Base-by-base conservation (phyloP, 53 echinoderm and acorn worm species). In the Antedon mediterranea region DNA sequence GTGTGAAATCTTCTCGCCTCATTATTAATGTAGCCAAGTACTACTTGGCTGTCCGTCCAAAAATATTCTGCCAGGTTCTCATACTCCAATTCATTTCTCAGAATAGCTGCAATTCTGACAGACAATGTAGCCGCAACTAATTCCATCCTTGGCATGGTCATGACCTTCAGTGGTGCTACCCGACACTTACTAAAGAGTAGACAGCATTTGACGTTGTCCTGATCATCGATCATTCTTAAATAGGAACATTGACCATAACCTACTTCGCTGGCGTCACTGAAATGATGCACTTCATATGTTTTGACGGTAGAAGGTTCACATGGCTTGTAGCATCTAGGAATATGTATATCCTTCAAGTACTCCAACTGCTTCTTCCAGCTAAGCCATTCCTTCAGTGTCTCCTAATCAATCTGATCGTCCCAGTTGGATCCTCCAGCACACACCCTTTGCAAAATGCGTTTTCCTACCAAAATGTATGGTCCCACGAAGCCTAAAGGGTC, bases 1-100 rank as follows among this genome's bases (percentile, higher is more conserved):
- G 74, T 78, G 30, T 87, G 87, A 43, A 83, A 87, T 71, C 87
- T 71, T 76, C 83, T 71, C 28, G 71, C 75, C 4, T 79, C 80
- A 73, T 83, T 87, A 0, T 44, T 72, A 20, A 87, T 81, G 28
- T 87, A 87, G 70, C 79, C 71, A 44, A 78, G 28, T 7, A 83
- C 87, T 30, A 87, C 79, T 41, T 73, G 6, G 2, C 77, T 77
- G 31, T 87, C 87, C 28, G 87, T 82, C 86, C 86, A 86, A 74
- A 86, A 86, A 34, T 79, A 75, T 29, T 85, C 77, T n/a, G 28
- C 29, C 30, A 43, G 77, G 18, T 43, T 75, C 0, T 75, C 20
- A 28, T 43, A 32, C 31, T 85, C 28, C 30, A 85, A 31, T 32
- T 85, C 81, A 34, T 77, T 7, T 41, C 75, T 78, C 41, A 85